Percentiles rank a stretch among this genome's conserved stretches.
Conservation (phyloP, 2,113 vertebrate species). For the Lagenorhynchus albirostris region DNA sequence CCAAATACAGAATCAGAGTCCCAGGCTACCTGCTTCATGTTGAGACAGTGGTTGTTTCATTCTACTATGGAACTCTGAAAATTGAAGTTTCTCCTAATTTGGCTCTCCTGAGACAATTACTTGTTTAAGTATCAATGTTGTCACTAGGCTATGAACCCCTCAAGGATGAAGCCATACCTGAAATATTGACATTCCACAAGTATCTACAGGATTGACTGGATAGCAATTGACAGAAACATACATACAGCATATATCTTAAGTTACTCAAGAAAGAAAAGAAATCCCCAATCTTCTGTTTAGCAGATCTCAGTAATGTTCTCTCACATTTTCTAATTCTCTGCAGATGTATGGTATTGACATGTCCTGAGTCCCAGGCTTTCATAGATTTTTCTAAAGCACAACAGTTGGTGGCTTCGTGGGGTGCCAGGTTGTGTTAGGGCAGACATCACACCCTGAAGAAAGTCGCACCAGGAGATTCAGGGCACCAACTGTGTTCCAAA, state of each 20-base stretch:
- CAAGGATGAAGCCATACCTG: neutral
- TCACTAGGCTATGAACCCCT: neutral
- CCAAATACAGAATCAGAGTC: neutral
- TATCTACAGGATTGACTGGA: neutral
- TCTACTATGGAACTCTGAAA: neutral
- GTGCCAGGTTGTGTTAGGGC: neutral
- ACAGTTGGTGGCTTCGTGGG: neutral
- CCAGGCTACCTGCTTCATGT: neutral
- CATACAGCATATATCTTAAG: neutral
- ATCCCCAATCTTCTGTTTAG: neutral
- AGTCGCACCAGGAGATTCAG: neutral
- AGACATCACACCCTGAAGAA: neutral
- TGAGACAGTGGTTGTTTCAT: neutral
- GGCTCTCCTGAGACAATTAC: neutral
- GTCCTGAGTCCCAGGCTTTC: rapidly evolving
- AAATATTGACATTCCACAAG: neutral
- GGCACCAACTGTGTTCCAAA: neutral
- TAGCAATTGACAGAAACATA: neutral
- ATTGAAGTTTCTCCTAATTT: neutral
- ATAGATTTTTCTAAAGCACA: neutral
- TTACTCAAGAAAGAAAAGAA: neutral
- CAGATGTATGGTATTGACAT: too few species aligned
- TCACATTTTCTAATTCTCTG: neutral
- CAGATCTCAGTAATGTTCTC: neutral
- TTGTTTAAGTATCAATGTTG: neutral